Percentiles rank a stretch among this genome's conserved stretches.
Conservation (phyloP, 2,888 invertebrate species). For the Halocaridina rubra region DNA sequence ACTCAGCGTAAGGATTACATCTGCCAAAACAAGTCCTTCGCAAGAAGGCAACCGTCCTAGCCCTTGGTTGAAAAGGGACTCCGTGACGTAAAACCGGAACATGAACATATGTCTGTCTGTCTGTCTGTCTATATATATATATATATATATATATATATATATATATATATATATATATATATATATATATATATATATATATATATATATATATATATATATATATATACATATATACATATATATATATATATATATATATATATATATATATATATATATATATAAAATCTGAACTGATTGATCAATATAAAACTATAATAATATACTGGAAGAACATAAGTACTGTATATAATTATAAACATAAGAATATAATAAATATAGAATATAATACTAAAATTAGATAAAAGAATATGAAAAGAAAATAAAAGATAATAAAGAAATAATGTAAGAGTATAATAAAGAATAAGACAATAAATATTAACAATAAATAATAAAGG, state of each 20-base stretch:
- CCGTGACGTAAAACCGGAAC: no score
- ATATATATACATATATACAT: slow-evolving; percentile 11
- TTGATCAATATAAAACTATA: neutral
- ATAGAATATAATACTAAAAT: neutral
- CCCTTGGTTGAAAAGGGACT: no score
- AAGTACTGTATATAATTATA: neutral
- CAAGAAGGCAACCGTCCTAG: no score
- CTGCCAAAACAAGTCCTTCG: no score
- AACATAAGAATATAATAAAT: neutral
- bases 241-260: slow-evolving; percentile 12
- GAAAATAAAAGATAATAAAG: no score
- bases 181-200: slow-evolving; percentile 12
- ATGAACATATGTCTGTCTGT: neutral
- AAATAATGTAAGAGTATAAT: neutral
- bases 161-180: slow-evolving; percentile 13
- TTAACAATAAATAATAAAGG: no score
- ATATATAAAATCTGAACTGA: neutral
- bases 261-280: slow-evolving; percentile 12
- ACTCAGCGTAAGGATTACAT: no score
- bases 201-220: slow-evolving; percentile 22
- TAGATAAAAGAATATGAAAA: no score
- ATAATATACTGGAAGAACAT: neutral
- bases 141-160: slow-evolving; percentile 1
- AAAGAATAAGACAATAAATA: neutral
- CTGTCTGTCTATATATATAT: neutral